Conservation (phyloP, 1,140 invertebrate genomes). For the Drosophila hydei region DNA sequence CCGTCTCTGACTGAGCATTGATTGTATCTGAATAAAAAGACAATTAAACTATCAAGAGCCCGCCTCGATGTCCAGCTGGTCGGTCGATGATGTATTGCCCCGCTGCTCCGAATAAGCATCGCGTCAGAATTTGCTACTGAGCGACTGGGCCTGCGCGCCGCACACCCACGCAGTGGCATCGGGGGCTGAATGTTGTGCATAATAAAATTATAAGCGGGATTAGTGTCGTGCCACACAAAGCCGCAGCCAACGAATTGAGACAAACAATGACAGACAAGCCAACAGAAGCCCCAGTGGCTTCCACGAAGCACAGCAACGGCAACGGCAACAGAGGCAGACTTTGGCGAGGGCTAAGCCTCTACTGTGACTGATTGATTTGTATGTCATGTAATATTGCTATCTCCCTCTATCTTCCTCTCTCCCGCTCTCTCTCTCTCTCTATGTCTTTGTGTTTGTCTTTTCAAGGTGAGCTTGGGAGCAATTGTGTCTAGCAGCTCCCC, state of each 20-base stretch:
- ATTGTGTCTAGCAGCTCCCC: slow-evolving; percentile 37
- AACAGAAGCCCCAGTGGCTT: slow-evolving; percentile 16
- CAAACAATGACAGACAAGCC: slow-evolving; percentile 71
- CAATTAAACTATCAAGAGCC: slow-evolving; percentile 72
- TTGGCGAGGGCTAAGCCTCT: slow-evolving; percentile 20
- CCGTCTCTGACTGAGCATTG: slow-evolving; percentile 5
- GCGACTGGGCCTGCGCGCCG: not conserved
- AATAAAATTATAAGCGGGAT: slow-evolving; percentile 82
- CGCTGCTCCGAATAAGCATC: slow-evolving; percentile 47
- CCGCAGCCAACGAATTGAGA: slow-evolving; percentile 57
- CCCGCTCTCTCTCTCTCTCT: not conserved
- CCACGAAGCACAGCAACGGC: slow-evolving; percentile 24
- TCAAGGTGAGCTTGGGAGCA: slow-evolving; percentile 59
- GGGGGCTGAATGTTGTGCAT: slow-evolving; percentile 24
- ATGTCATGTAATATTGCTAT: slow-evolving; percentile 22
- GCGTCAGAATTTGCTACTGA: slow-evolving; percentile 67
- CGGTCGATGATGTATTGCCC: slow-evolving; percentile 63
- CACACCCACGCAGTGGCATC: slow-evolving; percentile 29
- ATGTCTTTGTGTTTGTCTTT: slow-evolving; percentile 4
- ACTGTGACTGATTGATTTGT: slow-evolving; percentile 78
- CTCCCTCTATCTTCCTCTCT: no score
- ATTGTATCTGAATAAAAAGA: slow-evolving; percentile 19
- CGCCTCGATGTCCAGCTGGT: slow-evolving; percentile 19
- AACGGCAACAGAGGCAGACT: not conserved
- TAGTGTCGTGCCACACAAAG: slow-evolving; percentile 64